Evolutionary conservation across 2,797 vertebrate genomes (phyloP).

Genomic region (Triplophysa yarkandensis): DNA sequence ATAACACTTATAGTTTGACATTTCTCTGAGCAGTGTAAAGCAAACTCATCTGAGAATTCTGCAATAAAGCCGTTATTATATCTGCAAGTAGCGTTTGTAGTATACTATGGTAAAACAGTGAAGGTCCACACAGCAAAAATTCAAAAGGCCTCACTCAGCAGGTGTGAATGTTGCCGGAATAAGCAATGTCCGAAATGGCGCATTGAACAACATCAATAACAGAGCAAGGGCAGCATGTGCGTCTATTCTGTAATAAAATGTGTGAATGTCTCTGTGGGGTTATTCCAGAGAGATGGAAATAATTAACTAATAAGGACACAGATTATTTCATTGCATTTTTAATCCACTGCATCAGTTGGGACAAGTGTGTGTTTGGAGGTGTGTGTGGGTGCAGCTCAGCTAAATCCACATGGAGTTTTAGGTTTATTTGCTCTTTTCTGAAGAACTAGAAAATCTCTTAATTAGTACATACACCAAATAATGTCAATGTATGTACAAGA

Average conservation of each 20-base stretch:
- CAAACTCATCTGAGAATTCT: constrained; percentile 5
- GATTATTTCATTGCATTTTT: constrained; percentile 42
- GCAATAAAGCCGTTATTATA: constrained; percentile 25
- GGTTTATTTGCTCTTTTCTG: neutral
- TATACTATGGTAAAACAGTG: constrained; percentile 27
- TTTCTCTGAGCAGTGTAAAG: neutral
- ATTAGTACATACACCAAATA: neutral
- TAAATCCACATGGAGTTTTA: neutral
- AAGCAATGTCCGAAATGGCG: constrained; percentile 72
- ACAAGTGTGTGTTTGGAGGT: constrained; percentile 21
- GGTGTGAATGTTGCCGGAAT: constrained; percentile 66
- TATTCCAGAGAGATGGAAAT: constrained; percentile 30
- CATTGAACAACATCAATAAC: constrained; percentile 63
- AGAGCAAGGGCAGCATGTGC: constrained; percentile 59
- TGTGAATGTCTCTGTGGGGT: constrained; percentile 7
- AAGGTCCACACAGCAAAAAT: constrained; percentile 58
- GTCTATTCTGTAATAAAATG: constrained; percentile 25
- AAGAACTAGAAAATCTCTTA: neutral
- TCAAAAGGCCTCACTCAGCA: constrained; percentile 69
- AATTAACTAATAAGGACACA: constrained; percentile 42
- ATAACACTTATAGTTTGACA: neutral
- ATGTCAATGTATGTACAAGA: too few species aligned
- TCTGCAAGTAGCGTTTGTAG: constrained; percentile 7
- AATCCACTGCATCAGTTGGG: constrained; percentile 29
- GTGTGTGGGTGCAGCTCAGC: constrained; percentile 10